Conservation (phyloP, 2,888 invertebrate species). For the Amphiduros pacificus region DNA sequence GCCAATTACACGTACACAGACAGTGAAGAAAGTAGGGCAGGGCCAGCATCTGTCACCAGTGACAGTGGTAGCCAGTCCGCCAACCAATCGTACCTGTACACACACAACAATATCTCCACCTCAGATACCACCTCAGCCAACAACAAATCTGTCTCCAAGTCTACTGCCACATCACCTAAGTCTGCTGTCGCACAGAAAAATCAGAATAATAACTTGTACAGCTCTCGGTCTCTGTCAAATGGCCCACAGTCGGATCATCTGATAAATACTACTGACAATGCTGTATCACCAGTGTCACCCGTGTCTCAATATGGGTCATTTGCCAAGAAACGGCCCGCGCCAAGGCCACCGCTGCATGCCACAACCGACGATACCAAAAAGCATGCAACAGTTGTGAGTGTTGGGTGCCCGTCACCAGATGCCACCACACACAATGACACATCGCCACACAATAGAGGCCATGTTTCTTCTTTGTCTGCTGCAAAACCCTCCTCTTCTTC, state of each 20-base stretch:
- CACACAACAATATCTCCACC: no score
- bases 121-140: no score
- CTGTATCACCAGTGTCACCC: no score
- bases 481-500: no score
- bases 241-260: neutral
- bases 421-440: no score
- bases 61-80: no score
- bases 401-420: no score
- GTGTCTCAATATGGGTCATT: neutral
- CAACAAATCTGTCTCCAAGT: neutral
- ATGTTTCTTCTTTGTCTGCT: neutral
- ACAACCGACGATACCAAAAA: conserved; percentile 1
- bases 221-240: neutral
- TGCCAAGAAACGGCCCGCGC: conserved; percentile 16
- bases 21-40: neutral
- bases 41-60: neutral
- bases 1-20: neutral
- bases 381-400: no score
- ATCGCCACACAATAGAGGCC: no score
- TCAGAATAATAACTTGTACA: neutral
- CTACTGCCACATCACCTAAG: neutral
- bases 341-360: conserved; percentile 3
- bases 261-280: no score
- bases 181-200: neutral
- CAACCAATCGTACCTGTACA: neutral